Conservation (phyloP, 35 echinoderm and acorn worm species). For the Hemicentrotus pulcherrimus region DNA sequence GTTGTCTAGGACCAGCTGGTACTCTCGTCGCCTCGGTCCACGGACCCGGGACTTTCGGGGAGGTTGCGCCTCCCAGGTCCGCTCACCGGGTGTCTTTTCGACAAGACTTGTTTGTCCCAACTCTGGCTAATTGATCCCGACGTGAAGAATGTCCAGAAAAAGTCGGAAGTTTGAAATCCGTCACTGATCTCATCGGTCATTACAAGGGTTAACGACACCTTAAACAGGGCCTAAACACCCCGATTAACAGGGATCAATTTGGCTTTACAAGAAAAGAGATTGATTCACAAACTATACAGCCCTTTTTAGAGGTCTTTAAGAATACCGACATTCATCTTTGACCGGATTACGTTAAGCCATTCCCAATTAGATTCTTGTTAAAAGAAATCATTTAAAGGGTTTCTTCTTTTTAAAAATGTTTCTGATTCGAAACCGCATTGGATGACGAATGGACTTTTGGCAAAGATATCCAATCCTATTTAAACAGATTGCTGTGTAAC, state of each 20-base stretch:
- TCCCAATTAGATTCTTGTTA: neutral
- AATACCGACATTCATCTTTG: too few relatives aligned
- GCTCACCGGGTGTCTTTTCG: neutral
- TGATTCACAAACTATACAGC: neutral
- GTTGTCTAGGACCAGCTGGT: neutral
- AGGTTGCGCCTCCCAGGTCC: neutral
- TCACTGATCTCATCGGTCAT: neutral
- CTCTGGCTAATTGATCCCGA: neutral
- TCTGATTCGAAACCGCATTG: neutral
- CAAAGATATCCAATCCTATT: neutral
- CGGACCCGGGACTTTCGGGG: neutral
- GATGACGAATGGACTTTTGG: neutral
- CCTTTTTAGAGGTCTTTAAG: too few relatives aligned
- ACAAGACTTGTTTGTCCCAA: neutral
- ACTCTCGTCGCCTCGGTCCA: neutral
- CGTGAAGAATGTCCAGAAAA: neutral
- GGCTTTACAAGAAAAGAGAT: neutral
- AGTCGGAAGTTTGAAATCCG: slow-evolving; percentile 12
- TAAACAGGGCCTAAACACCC: neutral
- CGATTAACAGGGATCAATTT: neutral
- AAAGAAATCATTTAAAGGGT: neutral
- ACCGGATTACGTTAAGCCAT: neutral
- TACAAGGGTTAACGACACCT: neutral
- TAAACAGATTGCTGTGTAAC: too few relatives aligned
- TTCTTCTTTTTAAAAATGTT: neutral